Conservation (phyloP, 2,113 vertebrate genomes). For the Aldabrachelys gigantea region DNA sequence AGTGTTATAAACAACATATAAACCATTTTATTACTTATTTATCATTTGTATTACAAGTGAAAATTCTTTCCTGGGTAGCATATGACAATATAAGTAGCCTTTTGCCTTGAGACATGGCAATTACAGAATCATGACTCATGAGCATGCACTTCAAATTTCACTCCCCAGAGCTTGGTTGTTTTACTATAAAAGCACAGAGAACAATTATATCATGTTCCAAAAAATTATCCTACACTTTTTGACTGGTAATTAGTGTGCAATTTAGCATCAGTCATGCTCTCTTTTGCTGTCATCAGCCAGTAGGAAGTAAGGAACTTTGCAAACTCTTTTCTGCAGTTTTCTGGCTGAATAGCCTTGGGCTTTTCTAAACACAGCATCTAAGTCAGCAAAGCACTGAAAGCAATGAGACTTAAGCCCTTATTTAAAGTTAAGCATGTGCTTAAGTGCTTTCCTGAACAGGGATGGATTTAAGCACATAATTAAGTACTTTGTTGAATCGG, state of each 20-base stretch:
- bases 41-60: too few species aligned
- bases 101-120: not conserved
- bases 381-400: not conserved
- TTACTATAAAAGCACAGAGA: not conserved
- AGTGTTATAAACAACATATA: too few species aligned
- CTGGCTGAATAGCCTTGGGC: not conserved
- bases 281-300: not conserved
- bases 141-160: accelerated
- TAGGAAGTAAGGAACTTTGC: not conserved
- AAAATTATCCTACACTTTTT: not conserved
- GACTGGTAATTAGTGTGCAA: not conserved
- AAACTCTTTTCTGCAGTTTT: not conserved
- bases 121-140: not conserved
- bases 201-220: not conserved
- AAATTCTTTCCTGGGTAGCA: too few species aligned
- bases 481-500: not conserved
- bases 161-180: not conserved
- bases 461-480: not conserved
- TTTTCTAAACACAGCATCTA: not conserved
- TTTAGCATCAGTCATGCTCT: not conserved
- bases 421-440: not conserved
- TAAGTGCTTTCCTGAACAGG: not conserved
- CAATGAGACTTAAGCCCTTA: accelerated
- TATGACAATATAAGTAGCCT: not conserved
- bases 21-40: too few species aligned